Evolutionary conservation across 2,888 invertebrate species (phyloP), one percentile per base, ranked within the genome.

Genomic region (Liopterus haemorrhoidalis): DNA sequence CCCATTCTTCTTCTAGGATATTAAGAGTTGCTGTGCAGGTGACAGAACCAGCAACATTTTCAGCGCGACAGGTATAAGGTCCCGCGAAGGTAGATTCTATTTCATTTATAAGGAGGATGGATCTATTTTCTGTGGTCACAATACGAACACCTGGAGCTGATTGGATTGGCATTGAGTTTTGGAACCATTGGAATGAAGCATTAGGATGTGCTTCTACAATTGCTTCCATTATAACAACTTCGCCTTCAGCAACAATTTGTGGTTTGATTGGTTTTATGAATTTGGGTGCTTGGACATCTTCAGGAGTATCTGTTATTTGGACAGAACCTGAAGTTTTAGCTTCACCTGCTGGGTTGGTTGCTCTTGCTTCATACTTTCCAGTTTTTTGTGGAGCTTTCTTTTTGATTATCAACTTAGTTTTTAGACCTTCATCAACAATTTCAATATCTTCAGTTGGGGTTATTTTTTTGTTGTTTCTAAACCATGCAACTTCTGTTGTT

Each of bases 161-260:
- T 63, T 78, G 74, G 30, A 91, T 71, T 30, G 85, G 85, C 53
- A 75, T 77, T 28, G 79, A 79, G 55, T 86, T 81, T 51, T 83
- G 75, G 66, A 82, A 90, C 92, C 92, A 92, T 64, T 85, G 85
- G 73, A 91, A 90, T 2, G 87, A 86, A 30, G 88, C 87, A 38
- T 74, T 73, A 3, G 91, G 91, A 60, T 72, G 76, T 8, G 90
- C 86, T 53, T 78, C 76, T 1, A 90, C 90, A 51, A 74, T 70
- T 3, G 82, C 80, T 69, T 91, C 88, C 57, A 91, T 69, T 46
- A 92, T 78, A 9, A 85, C 81, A 31, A 85, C 82, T 62, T 87
- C 86, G 46, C 85, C 85, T 59, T 79, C 71, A 19, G 75, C 73
- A 40, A 84, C 80, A 56, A 75, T 74, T 63, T 81, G 79, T 2